Base-by-base conservation (phyloP, 2,113 vertebrate genomes). In the Pogonocichla stellata region DNA sequence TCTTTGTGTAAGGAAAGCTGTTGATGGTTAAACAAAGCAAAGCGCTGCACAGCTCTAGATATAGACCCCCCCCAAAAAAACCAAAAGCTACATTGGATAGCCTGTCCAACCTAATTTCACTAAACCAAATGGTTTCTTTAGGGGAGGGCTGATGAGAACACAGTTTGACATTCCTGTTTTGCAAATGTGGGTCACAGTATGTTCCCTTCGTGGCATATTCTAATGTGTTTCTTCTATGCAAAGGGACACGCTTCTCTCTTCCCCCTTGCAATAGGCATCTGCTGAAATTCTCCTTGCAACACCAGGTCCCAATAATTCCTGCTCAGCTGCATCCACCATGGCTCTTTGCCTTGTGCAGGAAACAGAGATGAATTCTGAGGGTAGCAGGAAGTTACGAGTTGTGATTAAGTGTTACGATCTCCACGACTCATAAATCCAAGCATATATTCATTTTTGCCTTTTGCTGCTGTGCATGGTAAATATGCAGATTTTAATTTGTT, bases 101-200 rank as follows among this genome's bases (percentile, higher is more conserved):
- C 75, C 93, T 90, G 95, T 96, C 93, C 94, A 92, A 93, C 47
- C 79, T 82, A 73, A 92, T 97, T 94, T 87, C 82, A 78, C 90
- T 34, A 51, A 90, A 88, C 64, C 93, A 83, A 88, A 74, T 51
- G 67, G 78, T 93, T 95, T 97, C 96, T 97, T 96, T 83, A 10
- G 96, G 97, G 97, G 95, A 94, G 93, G 89, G 65, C 96, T 96
- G 97, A 97, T 95, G 96, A 95, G 89, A 97, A 98, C 91, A 72
- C 91, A 86, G 72, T 78, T 90, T 97, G 98, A 98, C 97, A 93
- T 85, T 84, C 78, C 97, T 95, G 85, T 79, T 95, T 75, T 65
- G 94, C 74, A 87, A 97, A 97, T 97, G 96, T 97, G 98, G 97
- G 97, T 97, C 97, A 95, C 97, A 92, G 47, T 69, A 90, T 82